Percentiles rank a stretch among this genome's conserved stretches.
Conservation (phyloP, 2,888 invertebrate genomes). For the Phanerotoma sp. region DNA sequence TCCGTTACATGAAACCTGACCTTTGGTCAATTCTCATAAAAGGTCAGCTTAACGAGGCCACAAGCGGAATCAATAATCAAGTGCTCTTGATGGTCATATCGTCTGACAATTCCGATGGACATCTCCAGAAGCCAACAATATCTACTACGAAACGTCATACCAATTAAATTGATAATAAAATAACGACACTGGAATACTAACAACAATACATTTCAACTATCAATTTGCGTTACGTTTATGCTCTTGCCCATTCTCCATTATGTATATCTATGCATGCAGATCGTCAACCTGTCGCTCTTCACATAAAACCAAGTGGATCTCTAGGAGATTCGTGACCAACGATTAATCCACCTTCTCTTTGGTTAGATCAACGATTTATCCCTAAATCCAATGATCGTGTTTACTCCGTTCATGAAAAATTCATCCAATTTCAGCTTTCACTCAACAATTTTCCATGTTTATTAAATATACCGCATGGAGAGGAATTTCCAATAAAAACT, state of each 20-base stretch:
- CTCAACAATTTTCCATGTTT: not conserved
- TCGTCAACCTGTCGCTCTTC: not conserved
- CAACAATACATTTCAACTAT: no score
- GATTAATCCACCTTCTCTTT: constrained; percentile 12
- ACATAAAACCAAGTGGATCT: not conserved
- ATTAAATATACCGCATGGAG: not conserved
- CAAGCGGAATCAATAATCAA: constrained; percentile 24
- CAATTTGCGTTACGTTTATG: no score
- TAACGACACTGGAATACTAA: no score
- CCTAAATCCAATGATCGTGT: not conserved
- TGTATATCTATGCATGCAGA: no score
- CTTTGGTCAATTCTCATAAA: constrained; percentile 10
- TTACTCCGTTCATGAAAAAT: constrained; percentile 8
- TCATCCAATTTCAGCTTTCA: not conserved
- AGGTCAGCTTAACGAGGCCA: constrained; percentile 26
- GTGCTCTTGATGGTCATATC: not conserved
- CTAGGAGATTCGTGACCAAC: not conserved
- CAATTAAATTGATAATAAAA: no score
- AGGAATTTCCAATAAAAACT: no score
- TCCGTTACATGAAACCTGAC: constrained; percentile 9
- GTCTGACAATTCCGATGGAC: not conserved
- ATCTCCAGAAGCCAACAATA: not conserved
- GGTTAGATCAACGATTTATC: constrained; percentile 3
- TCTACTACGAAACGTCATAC: no score
- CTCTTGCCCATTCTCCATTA: no score